Evolutionary conservation across 2,113 vertebrate species (phyloP).

Genomic region (Lycocorax pyrrhopterus): DNA sequence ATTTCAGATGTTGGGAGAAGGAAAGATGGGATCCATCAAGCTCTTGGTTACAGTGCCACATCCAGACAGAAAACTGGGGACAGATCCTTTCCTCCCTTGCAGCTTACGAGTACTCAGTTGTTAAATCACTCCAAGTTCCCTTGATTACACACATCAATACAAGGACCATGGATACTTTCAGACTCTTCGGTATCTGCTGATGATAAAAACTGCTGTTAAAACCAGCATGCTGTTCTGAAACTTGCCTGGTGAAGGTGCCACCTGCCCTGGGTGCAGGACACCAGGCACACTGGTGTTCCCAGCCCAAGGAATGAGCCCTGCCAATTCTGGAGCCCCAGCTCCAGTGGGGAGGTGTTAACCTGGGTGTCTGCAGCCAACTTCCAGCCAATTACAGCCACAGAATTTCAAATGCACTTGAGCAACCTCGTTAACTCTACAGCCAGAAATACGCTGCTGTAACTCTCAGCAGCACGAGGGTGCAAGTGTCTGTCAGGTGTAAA

Average conservation of each 20-base stretch:
- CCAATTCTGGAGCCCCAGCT: background rate
- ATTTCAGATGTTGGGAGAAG: background rate
- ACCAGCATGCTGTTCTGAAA: background rate
- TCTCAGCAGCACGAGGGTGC: background rate
- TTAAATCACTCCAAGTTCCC: background rate
- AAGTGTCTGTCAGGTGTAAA: constrained; percentile 12
- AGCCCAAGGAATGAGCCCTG: background rate
- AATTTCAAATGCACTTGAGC: background rate
- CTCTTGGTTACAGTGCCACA: background rate
- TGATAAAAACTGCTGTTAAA: background rate
- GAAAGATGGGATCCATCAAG: background rate
- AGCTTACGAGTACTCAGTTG: fast-evolving
- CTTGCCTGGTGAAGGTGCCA: fast-evolving
- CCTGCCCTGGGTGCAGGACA: background rate
- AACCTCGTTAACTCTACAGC: background rate
- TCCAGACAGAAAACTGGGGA: background rate
- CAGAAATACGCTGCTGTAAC: background rate
- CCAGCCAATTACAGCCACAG: background rate
- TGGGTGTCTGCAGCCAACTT: background rate
- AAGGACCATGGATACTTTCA: fast-evolving
- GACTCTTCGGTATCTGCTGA: background rate
- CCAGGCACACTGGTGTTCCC: fast-evolving
- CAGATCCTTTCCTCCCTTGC: background rate
- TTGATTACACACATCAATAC: fast-evolving
- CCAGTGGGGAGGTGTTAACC: background rate